These are phyloP conservation scores for Perca schrenkii DNA, from an alignment of 2,113 vertebrate species.

Conservation along the genomic window DNA sequence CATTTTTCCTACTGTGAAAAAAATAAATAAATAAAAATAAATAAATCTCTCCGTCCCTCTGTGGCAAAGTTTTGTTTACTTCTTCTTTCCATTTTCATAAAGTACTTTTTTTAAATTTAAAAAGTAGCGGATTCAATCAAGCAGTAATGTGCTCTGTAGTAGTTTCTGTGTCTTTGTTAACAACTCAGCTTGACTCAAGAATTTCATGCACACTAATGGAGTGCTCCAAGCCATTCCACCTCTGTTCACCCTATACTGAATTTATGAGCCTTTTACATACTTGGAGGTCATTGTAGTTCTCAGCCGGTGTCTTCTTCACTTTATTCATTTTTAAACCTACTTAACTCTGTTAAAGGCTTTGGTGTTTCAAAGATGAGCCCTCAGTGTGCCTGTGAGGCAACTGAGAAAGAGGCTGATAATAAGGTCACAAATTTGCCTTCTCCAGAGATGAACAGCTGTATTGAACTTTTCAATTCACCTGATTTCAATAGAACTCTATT, in stretches of 20 bases:
- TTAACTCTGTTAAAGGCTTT: conserved; percentile 4
- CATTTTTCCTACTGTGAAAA: too few relatives aligned
- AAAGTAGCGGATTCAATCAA: neutral
- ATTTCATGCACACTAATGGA: neutral
- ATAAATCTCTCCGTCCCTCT: conserved; percentile 32
- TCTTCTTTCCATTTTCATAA: conserved; percentile 1
- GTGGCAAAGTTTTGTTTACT: conserved; percentile 17
- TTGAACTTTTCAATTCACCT: conserved; percentile 19
- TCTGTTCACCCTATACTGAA: neutral
- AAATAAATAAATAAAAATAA: too few relatives aligned
- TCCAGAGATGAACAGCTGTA: neutral
- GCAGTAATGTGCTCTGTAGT: neutral
- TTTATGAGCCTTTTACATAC: conserved; percentile 12
- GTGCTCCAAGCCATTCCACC: conserved; percentile 10
- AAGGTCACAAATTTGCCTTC: conserved; percentile 12
- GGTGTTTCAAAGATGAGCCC: conserved; percentile 10
- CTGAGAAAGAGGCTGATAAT: neutral
- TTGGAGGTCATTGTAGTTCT: conserved; percentile 29
- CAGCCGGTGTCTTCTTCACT: neutral
- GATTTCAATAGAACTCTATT: conserved; percentile 2
- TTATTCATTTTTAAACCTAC: conserved; percentile 8
- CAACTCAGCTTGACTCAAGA: neutral
- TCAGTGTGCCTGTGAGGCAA: neutral
- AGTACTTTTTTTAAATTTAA: neutral
- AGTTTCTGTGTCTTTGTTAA: conserved; percentile 27